Conservation (phyloP, 1,140 invertebrate species). For the Radopholus similis region DNA sequence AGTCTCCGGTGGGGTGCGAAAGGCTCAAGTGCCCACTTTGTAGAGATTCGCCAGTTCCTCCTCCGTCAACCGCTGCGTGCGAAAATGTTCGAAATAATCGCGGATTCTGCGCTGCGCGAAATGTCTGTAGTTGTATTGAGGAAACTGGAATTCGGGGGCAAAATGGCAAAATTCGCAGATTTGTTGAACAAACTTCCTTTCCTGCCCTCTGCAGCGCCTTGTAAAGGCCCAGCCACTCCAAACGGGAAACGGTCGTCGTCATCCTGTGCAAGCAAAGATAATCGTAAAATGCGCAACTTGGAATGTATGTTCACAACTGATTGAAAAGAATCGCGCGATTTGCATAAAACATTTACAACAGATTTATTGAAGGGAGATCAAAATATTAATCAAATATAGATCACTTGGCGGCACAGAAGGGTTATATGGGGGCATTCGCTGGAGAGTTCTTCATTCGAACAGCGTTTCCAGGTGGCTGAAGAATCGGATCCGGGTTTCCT, state of each 20-base stretch:
- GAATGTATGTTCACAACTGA: not conserved
- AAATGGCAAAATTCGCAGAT: not conserved
- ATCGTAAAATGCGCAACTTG: not conserved
- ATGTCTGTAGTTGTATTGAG: constrained; percentile 23
- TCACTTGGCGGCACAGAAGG: not conserved
- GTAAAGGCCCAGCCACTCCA: constrained; percentile 22
- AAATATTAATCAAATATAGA: not conserved
- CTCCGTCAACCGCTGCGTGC: not conserved
- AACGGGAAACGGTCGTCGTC: not conserved
- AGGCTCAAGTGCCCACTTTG: not conserved
- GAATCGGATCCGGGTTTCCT: constrained; percentile 12
- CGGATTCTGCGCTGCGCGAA: constrained; percentile 20
- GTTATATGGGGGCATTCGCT: not conserved
- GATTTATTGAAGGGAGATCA: not conserved
- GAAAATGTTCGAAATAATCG: constrained; percentile 18
- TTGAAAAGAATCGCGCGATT: not conserved
- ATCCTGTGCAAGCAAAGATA: not conserved
- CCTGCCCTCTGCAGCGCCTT: constrained; percentile 22
- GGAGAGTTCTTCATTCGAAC: not conserved
- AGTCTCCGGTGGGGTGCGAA: not conserved
- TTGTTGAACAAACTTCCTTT: not conserved
- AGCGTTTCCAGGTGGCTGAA: constrained; percentile 26
- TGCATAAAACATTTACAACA: not conserved
- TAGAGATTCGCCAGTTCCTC: not conserved
- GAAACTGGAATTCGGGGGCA: constrained; percentile 12